Conservation (phyloP, 2,113 vertebrate species). For the Oophaga pumilio region DNA sequence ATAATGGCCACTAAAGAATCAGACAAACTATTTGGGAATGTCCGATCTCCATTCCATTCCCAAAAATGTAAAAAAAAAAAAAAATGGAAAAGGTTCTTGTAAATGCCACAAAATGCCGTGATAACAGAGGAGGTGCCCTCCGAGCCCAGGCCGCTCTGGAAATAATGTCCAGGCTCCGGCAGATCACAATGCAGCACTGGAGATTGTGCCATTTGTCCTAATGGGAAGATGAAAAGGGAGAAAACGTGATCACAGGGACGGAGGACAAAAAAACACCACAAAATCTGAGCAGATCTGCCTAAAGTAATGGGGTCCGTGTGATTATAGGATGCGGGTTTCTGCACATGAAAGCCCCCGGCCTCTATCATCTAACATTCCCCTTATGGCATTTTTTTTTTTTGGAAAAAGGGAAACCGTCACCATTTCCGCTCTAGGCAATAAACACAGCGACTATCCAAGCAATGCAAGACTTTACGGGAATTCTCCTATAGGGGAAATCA, state of each 20-base stretch:
- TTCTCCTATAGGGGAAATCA: not conserved
- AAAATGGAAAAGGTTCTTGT: not conserved
- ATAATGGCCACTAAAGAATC: not conserved
- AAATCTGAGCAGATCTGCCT: not conserved
- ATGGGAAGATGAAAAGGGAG: conserved; percentile 16
- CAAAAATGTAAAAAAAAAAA: not conserved
- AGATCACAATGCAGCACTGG: not conserved
- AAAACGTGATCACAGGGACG: not conserved
- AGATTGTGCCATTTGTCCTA: not conserved
- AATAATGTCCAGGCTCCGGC: not conserved
- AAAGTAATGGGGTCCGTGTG: not conserved
- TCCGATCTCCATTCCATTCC: not conserved
- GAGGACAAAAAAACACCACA: not conserved
- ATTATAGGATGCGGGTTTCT: not conserved
- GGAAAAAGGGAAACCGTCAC: not conserved
- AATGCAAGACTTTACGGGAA: not conserved
- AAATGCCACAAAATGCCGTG: conserved; percentile 15
- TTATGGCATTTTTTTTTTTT: too few relatives aligned
- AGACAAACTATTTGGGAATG: not conserved
- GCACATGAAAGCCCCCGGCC: not conserved
- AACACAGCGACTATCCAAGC: not conserved
- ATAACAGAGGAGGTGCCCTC: not conserved
- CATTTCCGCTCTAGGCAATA: not conserved
- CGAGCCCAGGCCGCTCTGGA: not conserved
- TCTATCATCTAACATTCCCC: not conserved